Evolutionary conservation across 1,140 invertebrate genomes (phyloP), one percentile per base, ranked within the genome.

Genomic region (Achroia grisella): DNA sequence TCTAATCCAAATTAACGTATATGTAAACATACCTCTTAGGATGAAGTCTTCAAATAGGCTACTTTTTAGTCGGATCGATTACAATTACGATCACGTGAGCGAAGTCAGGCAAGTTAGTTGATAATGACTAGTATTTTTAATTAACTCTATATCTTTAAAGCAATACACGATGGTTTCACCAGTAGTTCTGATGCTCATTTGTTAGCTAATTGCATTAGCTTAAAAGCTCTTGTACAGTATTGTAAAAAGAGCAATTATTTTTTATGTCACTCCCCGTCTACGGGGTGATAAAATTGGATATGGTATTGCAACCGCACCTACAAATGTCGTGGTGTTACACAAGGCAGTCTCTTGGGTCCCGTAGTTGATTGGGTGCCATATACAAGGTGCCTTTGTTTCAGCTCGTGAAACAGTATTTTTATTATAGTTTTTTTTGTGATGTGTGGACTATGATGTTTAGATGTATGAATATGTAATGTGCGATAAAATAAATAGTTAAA

Each of bases 191-290:
- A 23, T n/a, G 12, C 17, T 10, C 35, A 2, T 37, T 37, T 15
- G 17, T 15, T 37, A 37, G n/a, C 35, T 17, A 37, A 37, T 37
- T 37, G n/a, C 35, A 37, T 37, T 37, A 37, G 14, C 14, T 10
- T 37, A 37, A 37, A 37, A 37, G 35, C 35, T 10, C 14, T 17
- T 4, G 10, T 23, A 17, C 1, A 6, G 14, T n/a, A 10, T 15
- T 15, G 10, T 11, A 12, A 17, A 17, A 37, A 23, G 17, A 23
- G 35, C 10, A 37, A 36, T 36, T 36, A 36, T 15, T 36, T 36
- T 36, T 36, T 15, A 36, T 36, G 34, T 36, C 34, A 36, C 34
- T 2, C 2, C 4, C 13, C 8, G 34, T 14, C 6, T 14, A 8
- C 9, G 12, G 10, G 17, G 35, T 37, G 35, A 37, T 37, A 10